Evolutionary conservation across 2,888 invertebrate genomes (phyloP).

Genomic region (Bimastos eiseni): DNA sequence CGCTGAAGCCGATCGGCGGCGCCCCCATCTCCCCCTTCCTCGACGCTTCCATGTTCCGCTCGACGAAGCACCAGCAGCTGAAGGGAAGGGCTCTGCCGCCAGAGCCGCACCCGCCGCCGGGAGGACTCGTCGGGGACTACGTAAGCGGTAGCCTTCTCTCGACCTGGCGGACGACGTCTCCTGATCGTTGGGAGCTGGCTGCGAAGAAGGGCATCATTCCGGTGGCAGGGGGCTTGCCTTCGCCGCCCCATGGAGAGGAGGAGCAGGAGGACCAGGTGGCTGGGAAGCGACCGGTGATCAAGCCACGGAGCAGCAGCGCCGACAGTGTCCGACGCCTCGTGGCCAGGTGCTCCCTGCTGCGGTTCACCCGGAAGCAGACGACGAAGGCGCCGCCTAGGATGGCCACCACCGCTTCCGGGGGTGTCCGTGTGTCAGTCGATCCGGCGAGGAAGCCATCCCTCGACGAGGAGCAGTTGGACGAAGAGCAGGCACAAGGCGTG

Average conservation of each 20-base stretch:
- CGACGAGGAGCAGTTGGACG: neutral
- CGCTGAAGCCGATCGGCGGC: constrained; percentile 25
- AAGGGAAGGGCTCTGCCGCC: neutral
- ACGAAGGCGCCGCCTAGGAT: neutral
- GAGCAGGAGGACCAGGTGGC: neutral
- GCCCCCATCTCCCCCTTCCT: neutral
- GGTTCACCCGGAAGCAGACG: constrained; percentile 23
- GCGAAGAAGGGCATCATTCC: constrained; percentile 1
- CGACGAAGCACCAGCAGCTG: neutral
- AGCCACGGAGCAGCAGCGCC: constrained; percentile 31
- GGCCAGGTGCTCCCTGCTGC: constrained; percentile 26
- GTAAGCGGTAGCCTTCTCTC: constrained; percentile 18
- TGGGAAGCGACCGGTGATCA: neutral
- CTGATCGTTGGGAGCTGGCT: neutral
- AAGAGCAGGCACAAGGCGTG: neutral
- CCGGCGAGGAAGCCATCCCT: neutral
- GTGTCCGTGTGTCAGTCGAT: neutral
- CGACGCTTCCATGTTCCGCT: constrained; percentile 18
- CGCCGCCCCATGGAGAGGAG: constrained; percentile 20
- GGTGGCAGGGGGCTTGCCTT: neutral
- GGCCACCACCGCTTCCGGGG: neutral
- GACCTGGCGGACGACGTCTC: constrained; percentile 15
- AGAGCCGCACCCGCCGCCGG: neutral
- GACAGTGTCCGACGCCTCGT: constrained; percentile 30
- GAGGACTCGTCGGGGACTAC: neutral